These are phyloP conservation scores for Apamea sordens DNA, from an alignment of 2,888 invertebrate species.

Conservation along the genomic window DNA sequence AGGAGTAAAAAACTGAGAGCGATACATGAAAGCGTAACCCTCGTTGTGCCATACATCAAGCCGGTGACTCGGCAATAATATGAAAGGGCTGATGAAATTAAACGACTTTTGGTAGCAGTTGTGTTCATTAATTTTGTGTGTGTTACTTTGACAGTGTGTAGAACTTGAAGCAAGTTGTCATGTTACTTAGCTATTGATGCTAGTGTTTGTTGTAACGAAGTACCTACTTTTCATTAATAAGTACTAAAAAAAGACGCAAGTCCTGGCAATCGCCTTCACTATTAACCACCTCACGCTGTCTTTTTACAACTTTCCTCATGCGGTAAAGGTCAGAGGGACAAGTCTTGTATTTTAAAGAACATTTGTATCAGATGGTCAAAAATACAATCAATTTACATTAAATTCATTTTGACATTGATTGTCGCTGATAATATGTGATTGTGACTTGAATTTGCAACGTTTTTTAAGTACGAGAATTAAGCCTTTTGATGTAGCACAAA, in stretches of 20 bases:
- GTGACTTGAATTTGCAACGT: too few relatives aligned
- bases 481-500: background rate
- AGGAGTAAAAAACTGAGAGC: conserved; percentile 23
- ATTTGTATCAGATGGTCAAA: too few relatives aligned
- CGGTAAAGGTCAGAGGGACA: background rate
- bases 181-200: background rate
- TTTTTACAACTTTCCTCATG: too few relatives aligned
- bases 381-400: too few relatives aligned
- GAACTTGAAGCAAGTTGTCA: background rate
- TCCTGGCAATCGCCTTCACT: too few relatives aligned
- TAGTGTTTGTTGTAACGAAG: background rate
- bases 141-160: background rate
- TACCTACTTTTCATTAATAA: background rate
- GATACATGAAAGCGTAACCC: conserved; percentile 26
- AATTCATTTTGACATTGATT: too few relatives aligned
- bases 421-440: too few relatives aligned
- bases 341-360: too few relatives aligned
- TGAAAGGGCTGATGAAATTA: conserved; percentile 18
- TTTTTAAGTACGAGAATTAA: too few relatives aligned
- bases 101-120: background rate
- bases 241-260: background rate
- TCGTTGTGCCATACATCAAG: conserved; percentile 39
- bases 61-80: conserved; percentile 14
- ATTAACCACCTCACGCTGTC: background rate
- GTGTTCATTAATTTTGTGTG: background rate